These are phyloP conservation scores for Venustoraphidia nigricollis DNA, from an alignment of 2,888 invertebrate genomes.

Conservation along the genomic window DNA sequence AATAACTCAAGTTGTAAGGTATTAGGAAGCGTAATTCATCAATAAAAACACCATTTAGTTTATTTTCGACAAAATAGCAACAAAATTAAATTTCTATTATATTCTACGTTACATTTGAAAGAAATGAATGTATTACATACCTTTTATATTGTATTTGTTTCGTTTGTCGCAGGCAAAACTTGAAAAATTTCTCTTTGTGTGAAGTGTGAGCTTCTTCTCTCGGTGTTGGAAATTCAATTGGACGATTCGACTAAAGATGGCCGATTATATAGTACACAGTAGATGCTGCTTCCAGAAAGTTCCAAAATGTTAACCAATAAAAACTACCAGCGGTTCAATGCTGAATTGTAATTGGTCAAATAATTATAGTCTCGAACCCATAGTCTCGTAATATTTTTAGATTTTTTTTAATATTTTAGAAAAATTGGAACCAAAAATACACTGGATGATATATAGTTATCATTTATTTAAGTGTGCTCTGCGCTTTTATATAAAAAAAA, in stretches of 20 bases:
- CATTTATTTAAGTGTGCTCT: too few relatives aligned
- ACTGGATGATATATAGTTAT: too few relatives aligned
- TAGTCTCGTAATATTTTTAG: too few relatives aligned
- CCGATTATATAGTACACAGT: slow-evolving; percentile 23
- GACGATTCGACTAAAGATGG: slow-evolving; percentile 16
- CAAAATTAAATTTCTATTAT: background rate
- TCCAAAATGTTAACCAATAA: slow-evolving; percentile 20
- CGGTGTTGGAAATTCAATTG: slow-evolving; percentile 2
- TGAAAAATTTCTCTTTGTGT: slow-evolving; percentile 16
- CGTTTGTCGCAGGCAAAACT: slow-evolving; percentile 21
- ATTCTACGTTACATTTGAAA: background rate
- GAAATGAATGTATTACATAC: slow-evolving; percentile 4
- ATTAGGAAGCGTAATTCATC: background rate
- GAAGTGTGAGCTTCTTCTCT: background rate
- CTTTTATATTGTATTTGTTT: slow-evolving; percentile 8
- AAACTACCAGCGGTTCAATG: background rate
- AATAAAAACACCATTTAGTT: slow-evolving; percentile 2
- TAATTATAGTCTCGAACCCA: too few relatives aligned
- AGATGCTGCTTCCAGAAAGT: slow-evolving; percentile 23
- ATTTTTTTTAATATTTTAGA: too few relatives aligned
- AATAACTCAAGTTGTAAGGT: background rate
- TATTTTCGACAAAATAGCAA: background rate
- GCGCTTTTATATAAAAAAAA: too few relatives aligned
- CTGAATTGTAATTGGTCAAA: background rate
- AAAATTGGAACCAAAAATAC: too few relatives aligned